Conservation (phyloP, 1,140 invertebrate species). For the Lepidurus packardi region DNA sequence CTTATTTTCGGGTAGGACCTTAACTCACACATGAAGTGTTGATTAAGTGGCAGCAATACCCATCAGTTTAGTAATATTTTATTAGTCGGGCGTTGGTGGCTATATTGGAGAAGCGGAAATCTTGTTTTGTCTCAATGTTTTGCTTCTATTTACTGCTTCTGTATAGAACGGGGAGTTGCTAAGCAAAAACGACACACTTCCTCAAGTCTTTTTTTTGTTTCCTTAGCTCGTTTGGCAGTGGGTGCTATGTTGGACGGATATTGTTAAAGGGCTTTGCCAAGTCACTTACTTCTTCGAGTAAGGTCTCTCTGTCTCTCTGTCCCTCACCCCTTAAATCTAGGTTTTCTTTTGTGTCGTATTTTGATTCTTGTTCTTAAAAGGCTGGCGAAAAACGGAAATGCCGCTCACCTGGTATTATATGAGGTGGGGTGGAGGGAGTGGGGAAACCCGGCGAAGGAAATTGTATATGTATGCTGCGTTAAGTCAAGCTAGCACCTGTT, state of each 20-base stretch:
- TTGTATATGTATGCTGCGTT: slow-evolving; percentile 14
- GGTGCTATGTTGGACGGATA: not conserved
- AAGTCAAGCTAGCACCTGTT: slow-evolving; percentile 21
- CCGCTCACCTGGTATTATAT: not conserved
- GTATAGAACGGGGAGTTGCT: not conserved
- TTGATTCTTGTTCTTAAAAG: not conserved
- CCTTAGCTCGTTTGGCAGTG: not conserved
- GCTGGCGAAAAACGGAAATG: not conserved
- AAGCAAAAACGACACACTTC: not conserved
- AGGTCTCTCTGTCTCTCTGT: not conserved
- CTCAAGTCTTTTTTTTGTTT: not conserved
- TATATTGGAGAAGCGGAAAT: not conserved
- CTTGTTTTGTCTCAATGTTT: not conserved
- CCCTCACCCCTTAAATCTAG: not conserved
- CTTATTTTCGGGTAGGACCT: not conserved
- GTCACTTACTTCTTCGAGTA: not conserved
- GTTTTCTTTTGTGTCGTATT: not conserved
- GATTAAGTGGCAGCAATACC: not conserved
- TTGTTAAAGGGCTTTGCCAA: not conserved
- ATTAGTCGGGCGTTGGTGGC: too few relatives aligned
- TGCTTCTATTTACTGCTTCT: not conserved
- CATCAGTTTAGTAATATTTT: not conserved
- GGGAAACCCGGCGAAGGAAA: not conserved
- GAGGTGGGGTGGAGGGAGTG: not conserved
- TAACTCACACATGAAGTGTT: not conserved